These are phyloP conservation scores for Brachypalpus laphriformis DNA, from an alignment of 2,888 invertebrate genomes.

Conservation along the genomic window DNA sequence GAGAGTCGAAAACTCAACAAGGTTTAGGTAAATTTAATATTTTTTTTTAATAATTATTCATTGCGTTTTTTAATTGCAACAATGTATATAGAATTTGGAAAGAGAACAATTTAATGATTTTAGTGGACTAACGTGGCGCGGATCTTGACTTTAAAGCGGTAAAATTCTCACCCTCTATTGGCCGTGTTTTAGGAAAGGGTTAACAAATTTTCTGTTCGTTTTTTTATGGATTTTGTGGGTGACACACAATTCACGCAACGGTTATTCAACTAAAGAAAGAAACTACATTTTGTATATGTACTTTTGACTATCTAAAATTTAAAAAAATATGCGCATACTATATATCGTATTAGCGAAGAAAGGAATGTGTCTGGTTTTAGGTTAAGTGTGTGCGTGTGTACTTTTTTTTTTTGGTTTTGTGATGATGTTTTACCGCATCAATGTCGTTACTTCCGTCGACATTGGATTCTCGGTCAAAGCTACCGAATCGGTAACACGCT, in stretches of 20 bases:
- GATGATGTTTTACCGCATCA: slow-evolving; percentile 80
- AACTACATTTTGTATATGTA: slow-evolving; percentile 27
- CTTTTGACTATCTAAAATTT: slow-evolving; percentile 14
- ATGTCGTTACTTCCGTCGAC: slow-evolving; percentile 80
- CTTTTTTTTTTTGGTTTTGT: slow-evolving; percentile 17
- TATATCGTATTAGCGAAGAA: slow-evolving; percentile 39
- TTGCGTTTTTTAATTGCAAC: slow-evolving; percentile 7
- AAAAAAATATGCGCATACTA: slow-evolving; percentile 42
- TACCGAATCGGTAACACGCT: slow-evolving; percentile 79
- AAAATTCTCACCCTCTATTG: slow-evolving; percentile 42
- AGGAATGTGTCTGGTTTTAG: slow-evolving; percentile 42
- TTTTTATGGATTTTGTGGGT: background rate
- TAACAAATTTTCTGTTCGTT: background rate
- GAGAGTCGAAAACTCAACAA: slow-evolving; percentile 57
- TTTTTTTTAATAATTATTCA: background rate
- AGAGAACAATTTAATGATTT: slow-evolving; percentile 6
- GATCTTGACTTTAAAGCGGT: slow-evolving; percentile 7
- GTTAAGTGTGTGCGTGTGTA: slow-evolving; percentile 32
- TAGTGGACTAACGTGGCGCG: slow-evolving; percentile 40
- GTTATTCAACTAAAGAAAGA: slow-evolving; percentile 39
- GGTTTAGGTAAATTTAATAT: background rate
- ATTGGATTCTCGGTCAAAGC: slow-evolving; percentile 81
- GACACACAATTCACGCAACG: slow-evolving; percentile 39
- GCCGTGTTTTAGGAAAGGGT: background rate
- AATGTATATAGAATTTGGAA: too few species aligned